phyloP scores from a whole-genome alignment of 2,888 invertebrate species.

The Tenodera sinensis region DNA sequence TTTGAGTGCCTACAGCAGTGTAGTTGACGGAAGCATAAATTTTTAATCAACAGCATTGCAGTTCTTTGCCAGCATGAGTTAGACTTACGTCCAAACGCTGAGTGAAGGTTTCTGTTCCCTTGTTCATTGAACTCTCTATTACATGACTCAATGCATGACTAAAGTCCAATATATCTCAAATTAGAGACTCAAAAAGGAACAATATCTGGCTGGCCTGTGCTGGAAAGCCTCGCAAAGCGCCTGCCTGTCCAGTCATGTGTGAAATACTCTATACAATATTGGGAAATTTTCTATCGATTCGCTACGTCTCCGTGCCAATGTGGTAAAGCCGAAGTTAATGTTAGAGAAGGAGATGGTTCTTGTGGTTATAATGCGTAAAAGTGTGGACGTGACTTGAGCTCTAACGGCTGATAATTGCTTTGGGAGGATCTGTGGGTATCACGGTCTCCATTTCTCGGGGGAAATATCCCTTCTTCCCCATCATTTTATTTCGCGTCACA shows the following conservation, averaged over 20 bases:
- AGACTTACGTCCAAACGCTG: too few relatives aligned
- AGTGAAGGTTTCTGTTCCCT: too few relatives aligned
- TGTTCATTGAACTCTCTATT: too few relatives aligned
- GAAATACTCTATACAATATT: not conserved
- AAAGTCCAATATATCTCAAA: too few relatives aligned
- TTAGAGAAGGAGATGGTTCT: not conserved
- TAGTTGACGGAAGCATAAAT: too few relatives aligned
- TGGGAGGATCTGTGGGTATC: not conserved
- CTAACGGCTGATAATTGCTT: slow-evolving; percentile 10
- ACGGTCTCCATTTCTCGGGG: not conserved
- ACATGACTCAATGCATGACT: too few relatives aligned
- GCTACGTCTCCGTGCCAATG: not conserved
- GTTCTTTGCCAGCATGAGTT: too few relatives aligned
- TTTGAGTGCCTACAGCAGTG: too few relatives aligned
- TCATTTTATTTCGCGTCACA: not conserved
- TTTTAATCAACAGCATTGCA: too few relatives aligned
- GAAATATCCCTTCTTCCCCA: not conserved
- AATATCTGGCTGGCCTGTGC: too few relatives aligned
- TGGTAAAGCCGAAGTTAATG: not conserved
- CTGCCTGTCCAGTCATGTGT: not conserved
- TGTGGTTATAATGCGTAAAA: not conserved
- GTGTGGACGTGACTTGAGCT: not conserved
- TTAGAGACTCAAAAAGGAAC: too few relatives aligned
- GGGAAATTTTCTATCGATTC: not conserved
- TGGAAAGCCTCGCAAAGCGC: not conserved